phyloP scores from a whole-genome alignment of 2,113 vertebrate species.

The Macquaria australasica region DNA sequence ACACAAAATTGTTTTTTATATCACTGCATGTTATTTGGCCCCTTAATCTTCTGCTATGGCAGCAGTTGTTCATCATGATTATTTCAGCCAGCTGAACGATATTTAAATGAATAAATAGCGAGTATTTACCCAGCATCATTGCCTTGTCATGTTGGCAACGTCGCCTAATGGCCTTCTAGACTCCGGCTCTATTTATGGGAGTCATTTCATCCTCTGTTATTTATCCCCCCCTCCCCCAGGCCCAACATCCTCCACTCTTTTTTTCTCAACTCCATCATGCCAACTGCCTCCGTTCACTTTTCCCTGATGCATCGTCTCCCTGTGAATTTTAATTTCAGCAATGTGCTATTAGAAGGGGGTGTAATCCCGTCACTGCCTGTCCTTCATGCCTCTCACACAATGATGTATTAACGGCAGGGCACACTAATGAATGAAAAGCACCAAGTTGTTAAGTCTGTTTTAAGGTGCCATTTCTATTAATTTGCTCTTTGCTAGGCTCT shows the following conservation, averaged over 20 bases:
- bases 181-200: conserved; percentile 90
- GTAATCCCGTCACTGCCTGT: conserved; percentile 93
- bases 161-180: conserved; percentile 89
- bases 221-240: conserved; percentile 87
- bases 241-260: conserved; percentile 33
- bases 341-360: conserved; percentile 88
- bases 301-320: conserved; percentile 90
- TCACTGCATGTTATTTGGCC: conserved; percentile 69
- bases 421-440: conserved; percentile 92
- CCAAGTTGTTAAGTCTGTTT: conserved; percentile 90
- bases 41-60: conserved; percentile 72
- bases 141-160: conserved; percentile 89
- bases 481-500: conserved; percentile 85
- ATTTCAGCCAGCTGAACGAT: conserved; percentile 66
- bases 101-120: conserved; percentile 92
- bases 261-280: conserved; percentile 88
- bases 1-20: conserved; percentile 75
- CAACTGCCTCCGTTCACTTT: conserved; percentile 87
- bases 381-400: conserved; percentile 94
- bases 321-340: conserved; percentile 94
- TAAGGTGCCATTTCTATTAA: conserved; percentile 94
- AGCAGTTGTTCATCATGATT: conserved; percentile 71
- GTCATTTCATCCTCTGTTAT: conserved; percentile 92
- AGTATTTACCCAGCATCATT: conserved; percentile 92
- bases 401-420: conserved; percentile 92